Evolutionary conservation across 2,113 vertebrate genomes (phyloP).

Genomic region (Heterocephalus glaber): DNA sequence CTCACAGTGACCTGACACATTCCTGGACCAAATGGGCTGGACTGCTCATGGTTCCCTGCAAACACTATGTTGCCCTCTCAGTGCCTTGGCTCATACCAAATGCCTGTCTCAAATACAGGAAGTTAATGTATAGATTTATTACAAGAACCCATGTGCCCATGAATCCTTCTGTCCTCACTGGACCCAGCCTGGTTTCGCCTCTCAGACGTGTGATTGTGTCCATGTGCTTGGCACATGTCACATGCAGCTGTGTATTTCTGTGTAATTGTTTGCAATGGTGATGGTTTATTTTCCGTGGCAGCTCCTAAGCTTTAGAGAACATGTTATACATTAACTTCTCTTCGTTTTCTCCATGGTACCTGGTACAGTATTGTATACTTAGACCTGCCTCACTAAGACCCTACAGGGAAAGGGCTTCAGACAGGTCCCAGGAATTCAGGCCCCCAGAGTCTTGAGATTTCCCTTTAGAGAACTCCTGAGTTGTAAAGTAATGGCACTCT

Average conservation of each 20-base stretch:
- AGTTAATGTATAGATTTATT: conserved; percentile 18
- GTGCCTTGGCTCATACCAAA: not conserved
- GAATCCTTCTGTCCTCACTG: not conserved
- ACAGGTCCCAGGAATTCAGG: not conserved
- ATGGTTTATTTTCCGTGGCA: not conserved
- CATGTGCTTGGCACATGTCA: not conserved
- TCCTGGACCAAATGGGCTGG: not conserved
- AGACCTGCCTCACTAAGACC: not conserved
- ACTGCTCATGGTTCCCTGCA: not conserved
- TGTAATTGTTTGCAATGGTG: not conserved
- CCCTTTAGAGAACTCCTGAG: not conserved
- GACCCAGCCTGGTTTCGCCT: not conserved
- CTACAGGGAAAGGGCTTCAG: not conserved
- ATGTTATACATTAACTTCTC: not conserved
- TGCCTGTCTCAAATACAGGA: not conserved
- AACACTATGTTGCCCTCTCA: not conserved
- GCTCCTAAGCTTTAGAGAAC: not conserved
- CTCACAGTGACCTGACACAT: not conserved
- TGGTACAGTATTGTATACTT: not conserved
- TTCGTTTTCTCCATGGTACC: not conserved
- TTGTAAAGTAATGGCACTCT: not conserved
- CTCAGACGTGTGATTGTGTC: not conserved
- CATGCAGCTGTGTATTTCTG: not conserved
- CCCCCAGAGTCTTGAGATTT: not conserved
- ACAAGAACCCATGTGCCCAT: not conserved